Evolutionary conservation across 2,113 vertebrate genomes (phyloP), one percentile per base, ranked within the genome.

Genomic region (Eonycteris spelaea): DNA sequence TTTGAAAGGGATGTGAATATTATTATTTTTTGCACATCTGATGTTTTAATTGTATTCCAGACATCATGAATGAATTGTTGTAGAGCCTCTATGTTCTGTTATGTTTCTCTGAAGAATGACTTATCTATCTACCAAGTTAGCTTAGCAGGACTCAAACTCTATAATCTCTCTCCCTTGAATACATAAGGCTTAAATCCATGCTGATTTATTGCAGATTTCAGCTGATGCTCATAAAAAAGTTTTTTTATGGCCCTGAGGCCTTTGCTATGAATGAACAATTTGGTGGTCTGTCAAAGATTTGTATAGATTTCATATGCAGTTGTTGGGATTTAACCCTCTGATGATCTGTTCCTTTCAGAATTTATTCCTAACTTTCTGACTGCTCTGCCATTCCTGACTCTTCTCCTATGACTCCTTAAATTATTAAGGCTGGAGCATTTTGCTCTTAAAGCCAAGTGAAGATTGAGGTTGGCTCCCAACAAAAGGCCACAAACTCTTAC

Each of bases 31-130:
- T 78, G 22, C 13, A 48, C 82, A 28, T 55, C 18, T 65, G 33
- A 38, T 40, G 22, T 86, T 84, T 96, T 71, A 67, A 86, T 59
- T 91, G 19, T 35, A n/a, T 59, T 38, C 22, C 95, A 26, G 12
- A 80, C 51, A 40, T 38, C 18, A 63, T 26, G 7, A 61, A 82
- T 78, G 33, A 61, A 48, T 70, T 24, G 18, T 38, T 88, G 40
- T 68, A 92, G 55, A 86, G 15, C 43, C 11, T 73, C 10, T 73
- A 43, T 59, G 68, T 48, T 90, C n/a, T 82, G n/a, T 55, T 77
- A 14, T 15, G 2, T 45, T 75, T 61, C 59, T 74, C 73, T 95
- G 35, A 87, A 93, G 67, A 86, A 55, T 53, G 3, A 33, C 22
- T 33, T 78, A 5, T 38, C 59, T 78, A 5, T 38, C 59, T 86